A percentile compares a stretch with the other conserved stretches of the same genome.
phyloP scores from a whole-genome alignment of 2,888 invertebrate genomes.

The Sesia apiformis region DNA sequence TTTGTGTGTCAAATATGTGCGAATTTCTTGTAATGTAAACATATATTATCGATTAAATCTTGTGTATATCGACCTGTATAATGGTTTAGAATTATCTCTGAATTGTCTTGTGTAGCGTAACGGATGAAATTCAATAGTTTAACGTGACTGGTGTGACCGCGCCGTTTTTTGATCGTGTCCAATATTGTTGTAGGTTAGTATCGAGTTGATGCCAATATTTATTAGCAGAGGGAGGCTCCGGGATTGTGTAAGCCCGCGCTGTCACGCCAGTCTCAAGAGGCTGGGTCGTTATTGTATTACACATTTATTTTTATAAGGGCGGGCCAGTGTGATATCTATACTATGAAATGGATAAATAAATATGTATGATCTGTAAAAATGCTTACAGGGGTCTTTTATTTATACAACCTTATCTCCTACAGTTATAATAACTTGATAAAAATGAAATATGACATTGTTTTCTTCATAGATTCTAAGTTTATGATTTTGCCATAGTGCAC shows the following conservation, averaged over 20 bases:
- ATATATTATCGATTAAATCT: slow-evolving; percentile 55
- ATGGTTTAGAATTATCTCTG: slow-evolving; percentile 68
- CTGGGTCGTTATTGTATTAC: slow-evolving; percentile 70
- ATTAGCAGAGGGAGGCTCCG: slow-evolving; percentile 26
- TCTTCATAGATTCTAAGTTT: too few species aligned
- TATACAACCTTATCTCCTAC: slow-evolving; percentile 2
- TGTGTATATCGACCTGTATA: slow-evolving; percentile 72
- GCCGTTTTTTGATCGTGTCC: slow-evolving; percentile 48
- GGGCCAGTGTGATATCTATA: slow-evolving; percentile 76
- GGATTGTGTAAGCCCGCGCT: slow-evolving; percentile 28
- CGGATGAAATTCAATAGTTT: slow-evolving; percentile 49
- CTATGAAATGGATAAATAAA: slow-evolving; percentile 73
- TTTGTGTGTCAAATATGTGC: slow-evolving; percentile 75
- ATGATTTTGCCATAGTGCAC: too few species aligned
- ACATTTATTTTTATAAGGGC: slow-evolving; percentile 75
- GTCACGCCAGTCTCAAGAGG: slow-evolving; percentile 43
- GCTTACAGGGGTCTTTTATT: slow-evolving; percentile 48
- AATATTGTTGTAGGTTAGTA: slow-evolving; percentile 61
- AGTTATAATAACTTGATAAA: too few species aligned
- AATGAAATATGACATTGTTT: too few species aligned
- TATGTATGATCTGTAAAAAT: slow-evolving; percentile 75
- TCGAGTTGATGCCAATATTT: slow-evolving; percentile 57
- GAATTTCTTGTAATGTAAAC: slow-evolving; percentile 67
- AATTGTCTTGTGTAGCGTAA: slow-evolving; percentile 33
- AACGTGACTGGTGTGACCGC: slow-evolving; percentile 43